Conservation (phyloP, 2,888 invertebrate genomes). For the Agriopis marginaria region DNA sequence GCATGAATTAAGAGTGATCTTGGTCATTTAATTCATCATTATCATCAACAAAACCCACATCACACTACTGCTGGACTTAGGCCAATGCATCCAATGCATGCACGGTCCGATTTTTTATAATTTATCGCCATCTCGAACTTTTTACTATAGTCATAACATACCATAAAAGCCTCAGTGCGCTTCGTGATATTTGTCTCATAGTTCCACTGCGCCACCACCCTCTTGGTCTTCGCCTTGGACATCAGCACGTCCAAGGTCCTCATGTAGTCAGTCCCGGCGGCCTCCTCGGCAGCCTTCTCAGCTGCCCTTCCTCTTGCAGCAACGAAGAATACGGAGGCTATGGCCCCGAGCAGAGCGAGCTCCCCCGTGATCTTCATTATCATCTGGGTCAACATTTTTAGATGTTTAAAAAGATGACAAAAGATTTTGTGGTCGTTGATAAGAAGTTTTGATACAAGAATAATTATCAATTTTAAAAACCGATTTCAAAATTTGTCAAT, state of each 20-base stretch:
- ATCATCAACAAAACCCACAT: not conserved
- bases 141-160: constrained; percentile 45
- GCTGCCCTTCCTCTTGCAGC: constrained; percentile 78
- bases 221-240: constrained; percentile 84
- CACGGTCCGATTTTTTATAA: not conserved
- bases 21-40: not conserved
- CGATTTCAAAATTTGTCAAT: too few relatives aligned
- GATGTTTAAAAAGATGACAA: not conserved
- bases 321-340: constrained; percentile 80
- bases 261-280: constrained; percentile 87
- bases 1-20: too few relatives aligned
- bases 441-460: not conserved
- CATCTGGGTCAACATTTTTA: constrained; percentile 58
- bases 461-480: not conserved
- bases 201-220: constrained; percentile 89
- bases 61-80: not conserved
- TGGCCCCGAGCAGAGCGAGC: constrained; percentile 75
- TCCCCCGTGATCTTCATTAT: constrained; percentile 78
- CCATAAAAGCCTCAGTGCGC: constrained; percentile 86
- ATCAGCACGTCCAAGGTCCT: constrained; percentile 86
- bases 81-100: not conserved
- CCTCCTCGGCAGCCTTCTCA: constrained; percentile 84
- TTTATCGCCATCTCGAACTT: not conserved
- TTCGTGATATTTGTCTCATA: constrained; percentile 92
- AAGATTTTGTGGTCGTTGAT: not conserved